Base-by-base conservation (phyloP, 2,888 invertebrate species). In the Holacanthella duospinosa region DNA sequence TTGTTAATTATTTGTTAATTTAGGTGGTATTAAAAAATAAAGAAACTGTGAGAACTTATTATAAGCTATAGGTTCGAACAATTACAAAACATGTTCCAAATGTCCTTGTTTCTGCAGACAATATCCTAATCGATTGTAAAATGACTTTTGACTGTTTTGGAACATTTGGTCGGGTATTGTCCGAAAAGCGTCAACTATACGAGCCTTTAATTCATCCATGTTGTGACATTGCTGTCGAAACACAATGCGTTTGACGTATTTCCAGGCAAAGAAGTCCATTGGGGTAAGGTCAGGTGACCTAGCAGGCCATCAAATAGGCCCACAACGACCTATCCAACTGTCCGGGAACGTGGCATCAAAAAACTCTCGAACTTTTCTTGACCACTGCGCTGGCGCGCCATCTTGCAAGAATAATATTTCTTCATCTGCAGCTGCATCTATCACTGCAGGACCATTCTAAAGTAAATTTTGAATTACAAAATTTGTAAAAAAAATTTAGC, bases 281-380 rank as follows among this genome's bases (percentile, higher is more conserved):
- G 44, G 25, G 2, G 26, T 63, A 19, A 63, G 25, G 29, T 63
- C 63, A 1, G 63, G 63, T 2, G 56, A 43, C 19, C 63, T 21
- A 19, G 63, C 28, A 16, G 63, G 63, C 63, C 63, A 63, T 27
- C 2, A 6, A 9, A 63, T 48, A 1, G 55, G 56, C 12, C 63
- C 63, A 55, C 55, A 55, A n/a, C 63, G 6, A 1, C 63, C 63
- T 28, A 63, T 63, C 63, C 63, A 63, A 26, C 29, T 28, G 3
- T 43, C 24, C 2, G n/a, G 24, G 19, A 57, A 48, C 2, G 4
- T n/a, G 2, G 12, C 43, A 54, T 59, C 43, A 1, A 62, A 43
- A 21, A 19, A 63, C 2, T 43, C 55, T 21, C 63, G 43, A 6
- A 63, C 63, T 2, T 6, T 16, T n/a, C 9, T 2, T 2, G 55